phyloP scores from a whole-genome alignment of 2,888 invertebrate species.

The Eudasyphora cyanicolor region DNA sequence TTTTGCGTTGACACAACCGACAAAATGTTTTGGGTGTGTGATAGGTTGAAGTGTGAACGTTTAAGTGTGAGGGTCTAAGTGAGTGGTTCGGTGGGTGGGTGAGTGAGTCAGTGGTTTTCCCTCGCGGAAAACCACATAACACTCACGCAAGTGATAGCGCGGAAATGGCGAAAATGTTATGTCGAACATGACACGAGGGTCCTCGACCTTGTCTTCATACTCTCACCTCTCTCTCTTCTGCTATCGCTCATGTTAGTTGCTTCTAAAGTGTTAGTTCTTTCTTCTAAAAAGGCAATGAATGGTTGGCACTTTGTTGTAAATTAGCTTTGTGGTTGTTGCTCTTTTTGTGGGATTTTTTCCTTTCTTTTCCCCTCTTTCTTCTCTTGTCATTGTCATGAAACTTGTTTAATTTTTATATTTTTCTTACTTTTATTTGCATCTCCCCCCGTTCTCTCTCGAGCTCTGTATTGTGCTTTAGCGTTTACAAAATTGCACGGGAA shows the following conservation, averaged over 20 bases:
- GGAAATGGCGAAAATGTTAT: not conserved
- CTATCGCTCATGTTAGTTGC: not conserved
- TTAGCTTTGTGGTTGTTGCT: constrained; percentile 8
- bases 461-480: not conserved
- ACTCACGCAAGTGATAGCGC: no score
- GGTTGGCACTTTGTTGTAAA: constrained; percentile 12
- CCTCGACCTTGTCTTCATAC: no score
- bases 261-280: not conserved
- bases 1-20: no score
- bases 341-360: no score
- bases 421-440: not conserved
- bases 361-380: not conserved
- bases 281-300: not conserved
- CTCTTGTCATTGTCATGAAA: not conserved
- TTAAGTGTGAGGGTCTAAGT: no score
- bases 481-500: constrained; percentile 20
- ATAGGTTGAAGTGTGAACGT: no score
- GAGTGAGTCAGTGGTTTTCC: no score
- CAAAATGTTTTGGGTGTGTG: no score
- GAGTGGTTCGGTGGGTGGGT: no score
- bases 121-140: not conserved
- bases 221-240: not conserved
- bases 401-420: not conserved
- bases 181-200: not conserved
- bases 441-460: not conserved